phyloP scores from a whole-genome alignment of 2,113 vertebrate genomes.

The Thunnus maccoyii region DNA sequence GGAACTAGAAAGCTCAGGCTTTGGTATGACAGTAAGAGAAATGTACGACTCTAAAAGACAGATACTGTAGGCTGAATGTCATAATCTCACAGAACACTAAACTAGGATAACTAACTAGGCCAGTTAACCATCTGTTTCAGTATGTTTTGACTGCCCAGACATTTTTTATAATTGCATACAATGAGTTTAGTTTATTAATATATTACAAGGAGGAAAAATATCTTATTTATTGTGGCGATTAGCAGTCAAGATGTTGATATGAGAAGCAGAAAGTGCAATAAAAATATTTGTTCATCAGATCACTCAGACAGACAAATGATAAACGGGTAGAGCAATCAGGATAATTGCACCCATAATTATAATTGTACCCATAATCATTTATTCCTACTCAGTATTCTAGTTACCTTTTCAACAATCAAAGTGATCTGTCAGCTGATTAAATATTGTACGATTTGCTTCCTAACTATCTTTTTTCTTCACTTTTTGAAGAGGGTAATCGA shows the following conservation, averaged over 20 bases:
- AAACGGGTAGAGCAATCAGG: conserved; percentile 60
- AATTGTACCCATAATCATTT: conserved; percentile 55
- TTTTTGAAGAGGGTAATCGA: background rate
- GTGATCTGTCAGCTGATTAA: conserved; percentile 43
- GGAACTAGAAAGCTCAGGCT: conserved; percentile 5
- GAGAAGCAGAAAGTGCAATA: conserved; percentile 45
- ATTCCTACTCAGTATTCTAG: conserved; percentile 38
- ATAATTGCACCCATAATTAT: conserved; percentile 65
- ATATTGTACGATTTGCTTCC: conserved; percentile 31
- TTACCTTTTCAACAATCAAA: conserved; percentile 6
- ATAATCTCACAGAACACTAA: background rate
- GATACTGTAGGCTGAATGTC: conserved; percentile 10
- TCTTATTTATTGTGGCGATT: conserved; percentile 8
- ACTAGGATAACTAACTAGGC: conserved; percentile 10
- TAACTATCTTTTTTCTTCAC: background rate
- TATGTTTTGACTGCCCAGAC: background rate
- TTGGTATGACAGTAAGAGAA: background rate
- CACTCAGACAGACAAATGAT: conserved; percentile 38
- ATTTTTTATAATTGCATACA: background rate
- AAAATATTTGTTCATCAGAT: conserved; percentile 62
- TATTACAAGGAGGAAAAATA: background rate
- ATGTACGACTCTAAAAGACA: background rate
- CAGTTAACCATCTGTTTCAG: conserved; percentile 20
- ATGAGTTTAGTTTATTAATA: conserved; percentile 8
- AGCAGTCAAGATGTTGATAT: conserved; percentile 23